These are phyloP conservation scores for Thera obeliscata DNA, from an alignment of 2,888 invertebrate genomes.

Conservation along the genomic window DNA sequence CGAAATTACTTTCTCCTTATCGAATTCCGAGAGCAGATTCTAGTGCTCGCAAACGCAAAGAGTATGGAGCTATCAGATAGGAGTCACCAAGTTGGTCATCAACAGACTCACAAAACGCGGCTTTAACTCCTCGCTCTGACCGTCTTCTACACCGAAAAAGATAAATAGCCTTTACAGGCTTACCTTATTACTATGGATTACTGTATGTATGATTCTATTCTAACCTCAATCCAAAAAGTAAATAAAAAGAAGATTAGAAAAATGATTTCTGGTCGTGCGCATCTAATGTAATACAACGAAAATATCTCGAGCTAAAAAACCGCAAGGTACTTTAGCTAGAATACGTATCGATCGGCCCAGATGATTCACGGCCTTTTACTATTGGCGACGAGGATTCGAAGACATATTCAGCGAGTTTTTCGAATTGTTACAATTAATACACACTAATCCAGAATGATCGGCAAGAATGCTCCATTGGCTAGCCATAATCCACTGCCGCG, in stretches of 20 bases:
- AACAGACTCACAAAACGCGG: constrained; percentile 3
- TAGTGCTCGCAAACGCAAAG: not conserved
- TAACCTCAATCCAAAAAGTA: constrained; percentile 31
- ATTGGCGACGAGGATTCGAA: constrained; percentile 17
- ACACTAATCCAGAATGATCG: constrained; percentile 6
- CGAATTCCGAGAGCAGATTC: not conserved
- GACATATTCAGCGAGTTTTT: not conserved
- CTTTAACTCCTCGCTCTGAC: constrained; percentile 5
- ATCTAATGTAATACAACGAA: constrained; percentile 13
- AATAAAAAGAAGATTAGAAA: constrained; percentile 31
- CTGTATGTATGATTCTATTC: constrained; percentile 21
- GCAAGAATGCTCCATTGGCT: constrained; percentile 7
- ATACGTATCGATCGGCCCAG: not conserved
- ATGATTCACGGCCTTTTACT: not conserved
- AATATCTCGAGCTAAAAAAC: not conserved
- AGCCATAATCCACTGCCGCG: constrained; percentile 12
- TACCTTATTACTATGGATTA: constrained; percentile 17
- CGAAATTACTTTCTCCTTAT: not conserved
- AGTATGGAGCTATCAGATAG: not conserved
- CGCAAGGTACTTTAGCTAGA: not conserved
- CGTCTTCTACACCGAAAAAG: constrained; percentile 15
- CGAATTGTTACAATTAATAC: constrained; percentile 13
- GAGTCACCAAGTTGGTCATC: not conserved
- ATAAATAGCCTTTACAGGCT: constrained; percentile 14
- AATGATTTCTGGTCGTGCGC: constrained; percentile 4